Base-by-base conservation (phyloP, 2,888 invertebrate species). In the Tridacna gigas region DNA sequence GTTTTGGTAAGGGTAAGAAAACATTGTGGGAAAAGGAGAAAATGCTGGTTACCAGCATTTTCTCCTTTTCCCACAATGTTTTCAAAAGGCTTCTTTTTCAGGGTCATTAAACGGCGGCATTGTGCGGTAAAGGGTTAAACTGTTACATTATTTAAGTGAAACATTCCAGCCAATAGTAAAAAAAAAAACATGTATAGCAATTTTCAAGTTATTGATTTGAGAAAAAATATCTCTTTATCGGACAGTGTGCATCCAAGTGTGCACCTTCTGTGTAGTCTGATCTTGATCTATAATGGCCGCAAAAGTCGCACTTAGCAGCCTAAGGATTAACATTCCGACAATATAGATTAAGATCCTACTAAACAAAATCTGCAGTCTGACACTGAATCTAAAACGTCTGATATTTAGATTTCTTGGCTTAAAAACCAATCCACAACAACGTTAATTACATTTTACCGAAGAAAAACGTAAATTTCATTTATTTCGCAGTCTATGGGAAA, bases 41-140 rank as follows among this genome's bases (percentile, higher is more conserved):
- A 56, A 56, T 56, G 56, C 56, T 65, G 65, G 13, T 65, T 4
- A 22, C 65, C 25, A 13, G 13, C 18, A 15, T 13, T 22, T 25
- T 25, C 13, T 22, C n/a, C 13, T 65, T n/a, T 25, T n/a, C 22
- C 65, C 13, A n/a, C 65, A 3, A 65, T 13, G 25, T 22, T 65
- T 25, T 65, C 13, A 2, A 65, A n/a, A n/a, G n/a, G n/a, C n/a
- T n/a, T n/a, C n/a, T n/a, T n/a, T n/a, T n/a, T n/a, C n/a, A n/a
- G n/a, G n/a, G n/a, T n/a, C n/a, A n/a, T n/a, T n/a, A n/a, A n/a
- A n/a, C n/a, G n/a, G n/a, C n/a, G n/a, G n/a, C n/a, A n/a, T n/a
- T n/a, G n/a, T n/a, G n/a, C n/a, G n/a, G n/a, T n/a, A n/a, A 63
- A 63, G 63, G 13, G 22, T 63, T 63, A 63, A 63, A n/a, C 63